A percentile compares a stretch with the other conserved stretches of the same genome.
Conservation (phyloP, 2,797 vertebrate genomes). For the Myotis findleyi region DNA sequence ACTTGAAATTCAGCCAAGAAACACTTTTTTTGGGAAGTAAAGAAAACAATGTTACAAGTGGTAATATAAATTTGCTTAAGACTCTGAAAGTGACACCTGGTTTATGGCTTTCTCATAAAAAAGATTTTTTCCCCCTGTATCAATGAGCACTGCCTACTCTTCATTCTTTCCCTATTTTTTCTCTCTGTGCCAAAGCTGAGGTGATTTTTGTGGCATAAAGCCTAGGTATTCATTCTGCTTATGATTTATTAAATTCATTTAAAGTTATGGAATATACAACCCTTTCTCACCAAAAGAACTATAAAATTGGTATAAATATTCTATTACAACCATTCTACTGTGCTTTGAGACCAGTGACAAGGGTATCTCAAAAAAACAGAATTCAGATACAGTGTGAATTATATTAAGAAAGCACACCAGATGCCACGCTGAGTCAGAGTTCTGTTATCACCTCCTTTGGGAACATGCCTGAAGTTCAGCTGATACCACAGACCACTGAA, state of each 20-base stretch:
- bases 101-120: conserved; percentile 17
- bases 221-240: conserved; percentile 20
- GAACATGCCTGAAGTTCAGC: conserved; percentile 39
- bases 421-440: conserved; percentile 30
- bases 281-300: not conserved
- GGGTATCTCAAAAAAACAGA: conserved; percentile 4
- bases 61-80: not conserved
- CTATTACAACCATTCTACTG: not conserved
- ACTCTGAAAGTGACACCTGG: not conserved
- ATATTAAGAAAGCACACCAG: conserved; percentile 39
- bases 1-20: conserved; percentile 51
- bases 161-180: conserved; percentile 36
- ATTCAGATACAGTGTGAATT: conserved; percentile 44
- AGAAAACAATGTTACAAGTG: conserved; percentile 13
- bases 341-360: conserved; percentile 45
- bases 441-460: not conserved
- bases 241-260: conserved; percentile 50
- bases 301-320: conserved; percentile 21
- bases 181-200: not conserved
- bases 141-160: not conserved
- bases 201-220: conserved; percentile 2
- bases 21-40: conserved; percentile 6
- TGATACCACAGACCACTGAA: not conserved
- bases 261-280: conserved; percentile 3
- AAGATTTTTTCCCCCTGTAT: not conserved